Evolutionary conservation across 2,113 vertebrate genomes (phyloP), one percentile per base, ranked within the genome.

Genomic region (Coracopsis vasa): DNA sequence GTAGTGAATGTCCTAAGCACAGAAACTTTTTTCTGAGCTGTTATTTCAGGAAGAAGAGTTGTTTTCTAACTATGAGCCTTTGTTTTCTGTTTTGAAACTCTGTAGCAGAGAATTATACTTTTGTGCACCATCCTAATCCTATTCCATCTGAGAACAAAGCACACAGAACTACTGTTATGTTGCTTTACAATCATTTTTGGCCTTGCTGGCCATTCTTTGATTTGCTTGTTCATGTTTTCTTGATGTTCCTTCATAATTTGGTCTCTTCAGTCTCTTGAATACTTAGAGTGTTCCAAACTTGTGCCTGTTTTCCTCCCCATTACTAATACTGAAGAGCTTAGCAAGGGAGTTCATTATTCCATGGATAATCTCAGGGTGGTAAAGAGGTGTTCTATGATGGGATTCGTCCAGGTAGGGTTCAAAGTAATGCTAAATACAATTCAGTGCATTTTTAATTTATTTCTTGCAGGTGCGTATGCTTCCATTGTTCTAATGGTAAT

Each of bases 11-110:
- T 65, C 45, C 45, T 85, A 83, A 83, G 62, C 53, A 80, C 33
- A 74, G 60, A 90, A 92, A 88, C 33, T 60, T 96, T 82, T 35
- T 77, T 54, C 77, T 93, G 74, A 92, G 48, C 82, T 86, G 72
- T 90, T 93, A 60, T 61, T 94, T 83, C 48, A 77, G 84, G 71
- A 87, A 82, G 53, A 70, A 94, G 67, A 88, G 91, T 95, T 93
- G 81, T 88, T 95, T 96, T 96, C 79, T 80, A 54, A 96, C 95
- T 93, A 33, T 92, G 47, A 93, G 85, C 61, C 86, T 96, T 95
- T 96, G 92, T 95, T 94, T 96, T 91, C 47, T 71, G 8, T 88
- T 94, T 94, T 90, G 41, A 86, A 91, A 85, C 48, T 88, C 29
- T 71, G 50, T 75, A 88, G 66, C 44, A 67, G 35, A 88, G 79